Evolutionary conservation across 2,888 invertebrate species (phyloP), one percentile per base, ranked within the genome.

Genomic region (Cataglyphis cursor): DNA sequence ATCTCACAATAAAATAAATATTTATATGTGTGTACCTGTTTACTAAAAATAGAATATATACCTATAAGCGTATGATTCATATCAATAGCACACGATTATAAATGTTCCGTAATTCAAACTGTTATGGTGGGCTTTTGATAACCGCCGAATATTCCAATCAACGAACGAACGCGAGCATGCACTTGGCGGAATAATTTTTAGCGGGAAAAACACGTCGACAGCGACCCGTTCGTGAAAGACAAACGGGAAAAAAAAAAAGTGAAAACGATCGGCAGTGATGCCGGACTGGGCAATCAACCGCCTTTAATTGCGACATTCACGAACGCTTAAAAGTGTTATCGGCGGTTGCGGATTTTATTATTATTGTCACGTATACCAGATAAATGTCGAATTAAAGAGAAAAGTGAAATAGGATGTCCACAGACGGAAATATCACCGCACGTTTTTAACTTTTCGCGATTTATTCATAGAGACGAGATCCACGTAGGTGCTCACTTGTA

Each of bases 261-360:
- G 41, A 24, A 59, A 80, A 59, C 44, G 78, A 66, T 72, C 24
- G 38, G 21, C 18, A 2, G 41, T 54, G 12, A 73, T 24, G 10
- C 31, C 18, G 31, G 41, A 18, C 81, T 57, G 5, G 59, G 28
- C 38, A 80, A 80, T 80, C 61, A 70, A 51, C 51, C 51, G n/a
- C 28, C 64, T 81, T 81, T 81, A 81, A 81, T 81, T 81, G 81
- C 81, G 76, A 54, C 57, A 81, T 81, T 81, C 76, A 81, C 35
- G 38, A 21, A 21, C 44, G 38, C 64, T 48, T 81, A 81, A 81
- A 81, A 61, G 81, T 64, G 57, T 75, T 75, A 81, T 62, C 48
- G 31, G 35, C 80, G 15, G 5, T 51, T 59, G 44, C 65, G 9
- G 21, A 48, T 10, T 65, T 51, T 57, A 74, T 81, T 57, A 74